Evolutionary conservation across 2,797 vertebrate genomes (phyloP), one percentile per base, ranked within the genome.

Genomic region (Rhincodon typus): DNA sequence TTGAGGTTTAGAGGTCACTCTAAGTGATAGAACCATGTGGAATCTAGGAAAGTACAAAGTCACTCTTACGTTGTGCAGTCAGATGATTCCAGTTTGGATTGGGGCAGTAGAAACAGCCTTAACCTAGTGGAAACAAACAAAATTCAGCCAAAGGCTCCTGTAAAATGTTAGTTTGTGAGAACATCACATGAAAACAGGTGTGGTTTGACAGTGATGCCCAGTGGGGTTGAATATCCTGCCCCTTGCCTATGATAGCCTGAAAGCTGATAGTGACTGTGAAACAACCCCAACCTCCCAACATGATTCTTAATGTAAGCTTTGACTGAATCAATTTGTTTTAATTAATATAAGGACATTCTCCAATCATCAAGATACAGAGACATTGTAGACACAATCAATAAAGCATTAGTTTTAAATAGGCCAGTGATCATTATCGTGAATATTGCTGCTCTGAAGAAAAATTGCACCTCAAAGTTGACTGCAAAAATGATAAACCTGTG

Each of bases 341-440:
- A 95, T 95, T 95, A 72, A 95, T 27, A 53, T 17, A 30, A 53
- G 42, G 77, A 74, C 30, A 34, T 30, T 72, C 70, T 95, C 25
- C 30, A 77, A 69, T 93, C 87, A n/a, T 62, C 66, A 53, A 53
- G 93, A 19, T 74, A 94, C 42, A 94, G 69, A 95, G 70, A 53
- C 70, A 91, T 77, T 50, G 42, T 77, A 94, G 27, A 94, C 69
- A 77, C 4, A 27, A 95, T 95, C 94, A 95, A 95, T 95, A 95
- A 57, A 57, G 70, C 70, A 72, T 34, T 72, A 77, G 94, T 72
- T 74, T 95, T 74, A 95, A 95, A 95, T 77, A 30, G 69, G 25
- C 19, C 94, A 77, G 30, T 15, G 70, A 95, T 95, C 94, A 46
- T 95, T 77, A 74, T 53, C 94, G 21, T 74, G 94, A 57, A 53